phyloP scores from a whole-genome alignment of 2,113 vertebrate genomes.

The Donacobius atricapilla region DNA sequence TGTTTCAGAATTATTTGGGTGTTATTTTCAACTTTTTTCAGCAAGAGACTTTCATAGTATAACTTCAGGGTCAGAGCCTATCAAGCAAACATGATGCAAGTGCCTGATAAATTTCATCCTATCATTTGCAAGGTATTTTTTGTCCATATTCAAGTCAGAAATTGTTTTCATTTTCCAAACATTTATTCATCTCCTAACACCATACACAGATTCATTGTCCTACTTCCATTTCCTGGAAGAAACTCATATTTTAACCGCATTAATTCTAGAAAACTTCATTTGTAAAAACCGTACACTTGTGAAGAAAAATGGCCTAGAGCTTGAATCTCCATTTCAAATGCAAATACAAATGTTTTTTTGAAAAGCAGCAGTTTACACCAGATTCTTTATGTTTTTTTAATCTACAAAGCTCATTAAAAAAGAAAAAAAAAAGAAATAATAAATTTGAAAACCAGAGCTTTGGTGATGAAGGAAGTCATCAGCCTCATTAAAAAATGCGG shows the following conservation, averaged over 20 bases:
- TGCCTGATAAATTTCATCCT: neutral
- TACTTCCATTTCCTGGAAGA: neutral
- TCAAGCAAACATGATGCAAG: neutral
- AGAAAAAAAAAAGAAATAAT: neutral
- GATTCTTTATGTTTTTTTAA: constrained; percentile 28
- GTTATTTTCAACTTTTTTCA: neutral
- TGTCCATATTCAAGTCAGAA: neutral
- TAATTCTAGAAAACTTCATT: constrained; percentile 45
- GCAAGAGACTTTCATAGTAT: neutral
- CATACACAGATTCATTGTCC: neutral
- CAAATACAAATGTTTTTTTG: neutral
- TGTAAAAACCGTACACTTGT: neutral
- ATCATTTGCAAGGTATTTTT: neutral
- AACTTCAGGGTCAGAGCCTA: neutral
- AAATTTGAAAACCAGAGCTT: neutral
- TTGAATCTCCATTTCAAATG: constrained; percentile 48
- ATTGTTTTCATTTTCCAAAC: neutral
- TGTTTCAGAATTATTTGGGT: neutral
- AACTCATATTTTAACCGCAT: constrained; percentile 6
- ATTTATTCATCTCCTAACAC: neutral
- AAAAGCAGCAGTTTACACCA: neutral
- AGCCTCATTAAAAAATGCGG: neutral
- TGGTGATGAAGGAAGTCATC: neutral
- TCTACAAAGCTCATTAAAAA: neutral
- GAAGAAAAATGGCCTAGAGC: constrained; percentile 47